These are phyloP conservation scores for Strigops habroptila DNA, from an alignment of 2,113 vertebrate species.

Conservation along the genomic window DNA sequence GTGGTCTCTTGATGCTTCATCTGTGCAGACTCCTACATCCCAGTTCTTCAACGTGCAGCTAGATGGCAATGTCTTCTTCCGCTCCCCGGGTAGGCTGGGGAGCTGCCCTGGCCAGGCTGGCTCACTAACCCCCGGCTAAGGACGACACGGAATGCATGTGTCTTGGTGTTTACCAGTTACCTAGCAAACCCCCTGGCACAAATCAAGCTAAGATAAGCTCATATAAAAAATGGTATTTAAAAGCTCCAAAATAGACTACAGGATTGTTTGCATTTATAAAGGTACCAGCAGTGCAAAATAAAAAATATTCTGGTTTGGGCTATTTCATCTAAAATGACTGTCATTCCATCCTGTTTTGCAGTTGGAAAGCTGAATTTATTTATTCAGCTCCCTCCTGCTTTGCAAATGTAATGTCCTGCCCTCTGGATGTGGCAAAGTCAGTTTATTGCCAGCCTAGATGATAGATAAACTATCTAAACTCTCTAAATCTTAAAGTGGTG, in stretches of 20 bases:
- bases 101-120: background rate
- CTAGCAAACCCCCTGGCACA: background rate
- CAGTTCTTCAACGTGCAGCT: background rate
- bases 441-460: background rate
- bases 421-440: background rate
- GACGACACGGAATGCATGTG: background rate
- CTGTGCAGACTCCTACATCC: background rate
- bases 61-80: slow-evolving; percentile 31
- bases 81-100: accelerated
- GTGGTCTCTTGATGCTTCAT: background rate
- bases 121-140: accelerated
- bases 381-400: background rate
- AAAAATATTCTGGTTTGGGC: background rate
- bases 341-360: background rate
- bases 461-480: background rate
- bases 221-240: background rate
- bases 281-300: background rate
- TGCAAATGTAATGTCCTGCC: background rate
- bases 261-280: background rate
- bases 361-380: background rate
- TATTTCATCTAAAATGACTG: background rate
- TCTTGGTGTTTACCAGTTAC: background rate
- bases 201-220: background rate
- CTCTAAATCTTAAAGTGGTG: background rate
- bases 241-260: background rate